phyloP scores from a whole-genome alignment of 2,113 vertebrate species.

The Lanius collurio region DNA sequence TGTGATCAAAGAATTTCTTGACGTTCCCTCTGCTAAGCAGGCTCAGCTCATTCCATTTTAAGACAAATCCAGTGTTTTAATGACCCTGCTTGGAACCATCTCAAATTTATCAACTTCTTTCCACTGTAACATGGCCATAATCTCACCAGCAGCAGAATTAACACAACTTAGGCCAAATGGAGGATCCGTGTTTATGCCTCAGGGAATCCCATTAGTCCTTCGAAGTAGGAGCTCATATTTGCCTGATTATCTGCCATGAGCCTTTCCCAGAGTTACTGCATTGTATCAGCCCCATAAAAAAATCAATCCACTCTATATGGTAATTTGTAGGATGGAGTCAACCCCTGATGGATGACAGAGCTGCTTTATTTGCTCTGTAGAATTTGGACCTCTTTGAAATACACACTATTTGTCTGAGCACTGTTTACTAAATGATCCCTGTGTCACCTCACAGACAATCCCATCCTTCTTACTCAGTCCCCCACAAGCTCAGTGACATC shows the following conservation, averaged over 20 bases:
- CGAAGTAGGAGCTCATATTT: neutral
- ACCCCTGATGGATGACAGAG: neutral
- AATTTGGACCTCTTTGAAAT: neutral
- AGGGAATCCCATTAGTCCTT: neutral
- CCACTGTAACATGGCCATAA: neutral
- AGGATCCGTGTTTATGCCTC: neutral
- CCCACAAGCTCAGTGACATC: neutral
- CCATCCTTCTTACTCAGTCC: neutral
- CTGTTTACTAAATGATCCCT: neutral
- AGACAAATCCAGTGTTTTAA: neutral
- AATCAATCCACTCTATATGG: slow-evolving; percentile 19
- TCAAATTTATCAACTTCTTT: neutral
- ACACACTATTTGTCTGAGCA: neutral
- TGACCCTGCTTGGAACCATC: neutral
- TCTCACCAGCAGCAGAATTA: neutral
- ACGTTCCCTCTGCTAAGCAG: neutral
- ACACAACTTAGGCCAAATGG: neutral
- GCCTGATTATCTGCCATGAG: neutral
- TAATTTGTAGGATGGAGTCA: neutral
- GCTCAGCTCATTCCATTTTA: neutral
- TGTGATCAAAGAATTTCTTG: neutral
- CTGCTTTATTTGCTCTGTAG: neutral
- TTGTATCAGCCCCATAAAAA: neutral
- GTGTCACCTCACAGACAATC: neutral
- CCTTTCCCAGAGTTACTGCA: neutral